Evolutionary conservation across 2,888 invertebrate genomes (phyloP).

Genomic region (Dynastes hyllus): DNA sequence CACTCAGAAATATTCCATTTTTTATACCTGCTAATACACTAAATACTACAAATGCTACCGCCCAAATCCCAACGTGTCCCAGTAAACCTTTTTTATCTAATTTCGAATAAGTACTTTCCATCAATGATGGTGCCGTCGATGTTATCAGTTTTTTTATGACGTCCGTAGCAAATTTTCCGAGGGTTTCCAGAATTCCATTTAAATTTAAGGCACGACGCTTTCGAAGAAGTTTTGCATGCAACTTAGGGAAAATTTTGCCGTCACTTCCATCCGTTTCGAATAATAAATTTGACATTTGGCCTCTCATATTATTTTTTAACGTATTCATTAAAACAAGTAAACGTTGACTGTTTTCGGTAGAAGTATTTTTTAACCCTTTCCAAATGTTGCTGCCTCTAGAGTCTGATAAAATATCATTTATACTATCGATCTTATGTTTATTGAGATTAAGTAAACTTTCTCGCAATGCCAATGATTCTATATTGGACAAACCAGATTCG

Average conservation of each 20-base stretch:
- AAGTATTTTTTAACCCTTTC: not conserved
- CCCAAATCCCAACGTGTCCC: conserved; percentile 4
- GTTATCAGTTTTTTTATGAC: not conserved
- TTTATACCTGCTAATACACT: not conserved
- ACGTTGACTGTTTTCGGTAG: not conserved
- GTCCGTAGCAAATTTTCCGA: not conserved
- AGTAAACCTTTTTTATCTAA: not conserved
- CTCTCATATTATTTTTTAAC: not conserved
- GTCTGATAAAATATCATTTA: conserved; percentile 1
- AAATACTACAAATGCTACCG: not conserved
- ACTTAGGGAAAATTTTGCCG: not conserved
- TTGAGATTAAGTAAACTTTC: not conserved
- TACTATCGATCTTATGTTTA: not conserved
- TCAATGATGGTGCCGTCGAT: not conserved
- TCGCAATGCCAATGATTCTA: not conserved
- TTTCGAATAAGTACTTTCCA: not conserved
- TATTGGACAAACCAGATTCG: not conserved
- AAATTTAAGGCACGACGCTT: not conserved
- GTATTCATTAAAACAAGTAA: not conserved
- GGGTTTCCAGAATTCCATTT: not conserved
- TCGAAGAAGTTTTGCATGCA: not conserved
- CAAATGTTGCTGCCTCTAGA: conserved; percentile 1
- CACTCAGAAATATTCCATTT: not conserved
- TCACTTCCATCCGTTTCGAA: not conserved
- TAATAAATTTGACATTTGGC: not conserved